Conservation (phyloP, 2,797 vertebrate genomes). For the Streptopelia turtur region DNA sequence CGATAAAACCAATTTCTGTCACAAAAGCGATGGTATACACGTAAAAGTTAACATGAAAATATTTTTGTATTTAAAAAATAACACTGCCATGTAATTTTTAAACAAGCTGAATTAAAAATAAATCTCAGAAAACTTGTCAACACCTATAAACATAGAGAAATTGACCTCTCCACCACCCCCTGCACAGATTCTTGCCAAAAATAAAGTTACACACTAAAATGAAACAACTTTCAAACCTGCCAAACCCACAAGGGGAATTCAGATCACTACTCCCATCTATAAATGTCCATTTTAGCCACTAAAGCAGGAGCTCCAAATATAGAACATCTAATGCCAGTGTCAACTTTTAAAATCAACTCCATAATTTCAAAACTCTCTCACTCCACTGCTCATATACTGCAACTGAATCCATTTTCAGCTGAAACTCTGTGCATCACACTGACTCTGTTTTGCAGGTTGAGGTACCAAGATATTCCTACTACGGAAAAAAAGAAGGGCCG, state of each 20-base stretch:
- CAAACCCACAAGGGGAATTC: slow-evolving; percentile 54
- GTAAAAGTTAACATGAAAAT: neutral
- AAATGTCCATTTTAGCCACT: slow-evolving; percentile 30
- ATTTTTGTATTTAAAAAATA: neutral
- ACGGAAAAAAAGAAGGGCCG: neutral
- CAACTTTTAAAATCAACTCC: slow-evolving; percentile 20
- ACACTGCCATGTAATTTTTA: neutral
- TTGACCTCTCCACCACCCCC: slow-evolving; percentile 38
- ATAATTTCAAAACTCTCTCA: slow-evolving; percentile 27
- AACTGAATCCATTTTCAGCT: slow-evolving; percentile 1
- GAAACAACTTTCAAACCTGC: slow-evolving; percentile 36
- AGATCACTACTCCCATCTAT: slow-evolving; percentile 39
- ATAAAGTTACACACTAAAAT: slow-evolving; percentile 33
- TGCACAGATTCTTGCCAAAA: slow-evolving; percentile 33
- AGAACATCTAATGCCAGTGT: slow-evolving; percentile 22
- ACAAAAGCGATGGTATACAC: neutral
- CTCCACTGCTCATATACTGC: neutral
- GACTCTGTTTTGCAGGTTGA: neutral
- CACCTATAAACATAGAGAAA: slow-evolving; percentile 48
- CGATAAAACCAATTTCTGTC: neutral
- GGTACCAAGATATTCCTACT: neutral
- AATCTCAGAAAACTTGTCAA: slow-evolving; percentile 30
- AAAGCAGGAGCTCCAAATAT: slow-evolving; percentile 30
- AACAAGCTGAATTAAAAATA: slow-evolving; percentile 29
- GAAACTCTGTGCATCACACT: neutral